A percentile compares a stretch with the other conserved stretches of the same genome.
Evolutionary conservation across 37 sponge, comb jelly and placozoan genomes (phyloP).

Genomic region (Halisarca cf. caerulea): DNA sequence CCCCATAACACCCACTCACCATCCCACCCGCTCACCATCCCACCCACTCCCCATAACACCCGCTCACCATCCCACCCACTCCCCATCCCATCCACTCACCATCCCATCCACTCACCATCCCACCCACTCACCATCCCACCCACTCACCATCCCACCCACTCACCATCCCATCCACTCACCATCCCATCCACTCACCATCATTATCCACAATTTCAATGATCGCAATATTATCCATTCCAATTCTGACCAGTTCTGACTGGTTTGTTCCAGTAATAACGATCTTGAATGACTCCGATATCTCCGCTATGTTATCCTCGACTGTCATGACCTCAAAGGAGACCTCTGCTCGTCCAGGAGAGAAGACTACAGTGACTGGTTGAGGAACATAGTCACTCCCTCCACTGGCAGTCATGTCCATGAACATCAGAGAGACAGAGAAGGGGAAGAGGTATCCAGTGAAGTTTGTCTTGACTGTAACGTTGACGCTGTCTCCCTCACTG

Average conservation of each 20-base stretch:
- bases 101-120: too few species aligned
- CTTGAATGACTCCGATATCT: background rate
- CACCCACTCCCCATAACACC: too few species aligned
- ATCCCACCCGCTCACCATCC: too few species aligned
- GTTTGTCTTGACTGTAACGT: background rate
- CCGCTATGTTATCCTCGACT: background rate
- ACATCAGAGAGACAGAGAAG: conserved; percentile 3
- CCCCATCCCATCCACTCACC: too few species aligned
- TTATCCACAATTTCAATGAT: background rate
- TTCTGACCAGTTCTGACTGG: background rate
- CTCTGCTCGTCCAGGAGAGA: background rate
- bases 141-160: too few species aligned
- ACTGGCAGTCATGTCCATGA: background rate
- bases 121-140: too few species aligned
- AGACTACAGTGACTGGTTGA: background rate
- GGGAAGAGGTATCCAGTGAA: background rate
- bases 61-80: too few species aligned
- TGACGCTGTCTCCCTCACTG: background rate
- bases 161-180: too few species aligned
- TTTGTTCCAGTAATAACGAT: background rate
- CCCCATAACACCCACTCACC: too few species aligned
- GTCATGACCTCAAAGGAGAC: background rate
- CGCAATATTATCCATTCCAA: background rate
- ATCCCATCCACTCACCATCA: background rate
- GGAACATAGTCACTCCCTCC: background rate